phyloP scores from a whole-genome alignment of 2,797 vertebrate genomes.

The Threskiornis aethiopicus region DNA sequence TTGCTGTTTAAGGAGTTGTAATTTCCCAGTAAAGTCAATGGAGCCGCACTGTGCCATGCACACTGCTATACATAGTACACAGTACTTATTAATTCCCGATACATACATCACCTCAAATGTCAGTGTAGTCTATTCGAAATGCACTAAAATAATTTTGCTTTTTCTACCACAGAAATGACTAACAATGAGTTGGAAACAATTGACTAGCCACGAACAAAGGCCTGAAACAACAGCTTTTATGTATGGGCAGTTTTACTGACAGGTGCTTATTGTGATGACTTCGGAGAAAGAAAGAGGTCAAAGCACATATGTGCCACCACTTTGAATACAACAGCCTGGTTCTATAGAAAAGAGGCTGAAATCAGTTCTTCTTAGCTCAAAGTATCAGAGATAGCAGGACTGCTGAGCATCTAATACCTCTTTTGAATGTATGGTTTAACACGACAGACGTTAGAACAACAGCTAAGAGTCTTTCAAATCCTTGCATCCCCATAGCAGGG shows the following conservation, averaged over 20 bases:
- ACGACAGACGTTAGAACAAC: background rate
- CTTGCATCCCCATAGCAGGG: background rate
- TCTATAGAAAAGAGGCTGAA: background rate
- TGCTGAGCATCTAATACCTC: background rate
- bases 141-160: background rate
- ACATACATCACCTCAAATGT: background rate
- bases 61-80: accelerated
- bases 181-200: background rate
- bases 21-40: background rate
- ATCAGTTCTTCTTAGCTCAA: background rate
- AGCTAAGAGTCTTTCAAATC: background rate
- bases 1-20: background rate
- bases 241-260: background rate
- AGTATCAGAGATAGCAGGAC: background rate
- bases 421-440: background rate
- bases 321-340: background rate
- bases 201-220: background rate
- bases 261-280: background rate
- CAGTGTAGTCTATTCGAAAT: background rate
- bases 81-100: background rate
- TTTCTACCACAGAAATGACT: background rate
- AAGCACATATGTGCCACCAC: background rate
- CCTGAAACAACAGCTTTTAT: background rate
- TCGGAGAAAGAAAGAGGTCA: background rate
- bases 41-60: accelerated